Base-by-base conservation (phyloP, 2,113 vertebrate species). In the Lycaon pictus region DNA sequence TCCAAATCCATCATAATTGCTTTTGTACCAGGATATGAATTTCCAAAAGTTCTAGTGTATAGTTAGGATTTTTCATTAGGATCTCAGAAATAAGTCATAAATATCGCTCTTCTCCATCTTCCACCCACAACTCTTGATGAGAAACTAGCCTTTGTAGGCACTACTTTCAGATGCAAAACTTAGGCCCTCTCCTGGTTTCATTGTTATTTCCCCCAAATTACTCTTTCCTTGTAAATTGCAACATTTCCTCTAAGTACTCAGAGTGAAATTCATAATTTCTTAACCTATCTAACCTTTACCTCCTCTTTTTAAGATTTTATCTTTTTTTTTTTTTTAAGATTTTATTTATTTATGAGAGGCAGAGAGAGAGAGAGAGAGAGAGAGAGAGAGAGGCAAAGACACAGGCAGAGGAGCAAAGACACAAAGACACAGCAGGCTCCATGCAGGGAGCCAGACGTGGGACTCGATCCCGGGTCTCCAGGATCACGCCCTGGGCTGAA, bases 171-270 rank as follows among this genome's bases (percentile, higher is more conserved):
- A 92, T 53, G 51, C 27, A 80, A 89, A 81, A 71, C 76, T 76
- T 13, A 91, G 55, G 22, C 3, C 12, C 20, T 88, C 63, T 74
- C 69, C n/a, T 80, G 25, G 16, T 60, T 53, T 92, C 23, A 86
- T 65, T 71, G 63, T 77, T 93, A 71, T 94, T 83, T 86, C 86
- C 35, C 71, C 69, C 76, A 87, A 96, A 86, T 63, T 89, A 94
- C 29, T 95, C 65, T 90, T 92, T 76, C 15, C 37, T 51, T 69
- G 2, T 69, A 96, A 97, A 53, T 76, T 67, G 3, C 13, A 92
- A 81, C 3, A 58, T 43, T 89, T 62, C 11, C 11, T 29, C 7
- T 16, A 84, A 79, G 55, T 88, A 83, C 19, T 79, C 82, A 84
- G 69, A 77, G 23, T 79, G 27, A 84, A 91, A 91, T 83, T 79